Evolutionary conservation across 2,113 vertebrate species (phyloP), one percentile per base, ranked within the genome.

Genomic region (Tenrec ecaudatus): DNA sequence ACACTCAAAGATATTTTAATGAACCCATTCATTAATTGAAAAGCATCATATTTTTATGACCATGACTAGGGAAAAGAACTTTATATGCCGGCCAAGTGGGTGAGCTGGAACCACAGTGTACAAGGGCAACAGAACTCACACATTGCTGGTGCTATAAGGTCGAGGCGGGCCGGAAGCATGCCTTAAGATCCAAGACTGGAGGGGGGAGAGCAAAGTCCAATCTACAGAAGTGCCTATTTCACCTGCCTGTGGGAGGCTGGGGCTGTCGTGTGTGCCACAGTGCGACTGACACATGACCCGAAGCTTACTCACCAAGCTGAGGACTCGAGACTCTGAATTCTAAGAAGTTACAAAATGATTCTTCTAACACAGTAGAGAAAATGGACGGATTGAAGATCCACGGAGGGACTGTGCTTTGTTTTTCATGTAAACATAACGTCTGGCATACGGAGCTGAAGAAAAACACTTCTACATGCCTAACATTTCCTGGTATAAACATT

Each of bases 181-280:
- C 79, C 66, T 87, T 95, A 92, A 96, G 68, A 93, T 69, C 83
- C 92, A 93, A 96, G 92, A 96, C 95, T 96, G 75, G 60, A 92
- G 95, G 90, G 90, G 19, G 58, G 76, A 94, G 73, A 94, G 96
- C 11, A 69, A 89, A 40, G 66, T 83, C 80, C 94, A 62, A 85
- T 90, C 77, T 95, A 83, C 92, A 95, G 88, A 97, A 97, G 96
- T 36, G 77, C 95, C 89, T 96, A 95, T 89, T 73, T 94, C 95
- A 94, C 86, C 82, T 94, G 91, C 62, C 25, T 22, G 31, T 69
- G 27, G 23, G 77, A 29, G 64, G 82, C 47, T 14, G 12, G 47
- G 9, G 47, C 47, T 53, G 47, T 11, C 27, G 62, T 0, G 31
- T 82, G 94, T 43, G 76, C 77, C 86, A 83, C 11, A 76, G 36